phyloP scores from a whole-genome alignment of 2,888 invertebrate genomes.

The Microchrysa polita region DNA sequence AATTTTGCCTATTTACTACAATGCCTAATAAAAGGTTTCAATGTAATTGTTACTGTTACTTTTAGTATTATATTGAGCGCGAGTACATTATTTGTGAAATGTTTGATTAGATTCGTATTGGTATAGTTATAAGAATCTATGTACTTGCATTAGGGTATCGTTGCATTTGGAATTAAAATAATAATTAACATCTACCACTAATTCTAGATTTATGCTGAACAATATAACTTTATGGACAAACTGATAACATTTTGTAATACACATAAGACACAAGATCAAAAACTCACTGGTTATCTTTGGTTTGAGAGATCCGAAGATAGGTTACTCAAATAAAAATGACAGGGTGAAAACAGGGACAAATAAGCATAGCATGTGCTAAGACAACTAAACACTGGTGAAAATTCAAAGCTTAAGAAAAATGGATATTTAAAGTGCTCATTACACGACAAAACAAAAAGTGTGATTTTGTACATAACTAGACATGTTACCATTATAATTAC shows the following conservation, averaged over 20 bases:
- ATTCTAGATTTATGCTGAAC: no score
- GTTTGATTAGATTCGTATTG: neutral
- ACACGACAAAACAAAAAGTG: conserved; percentile 11
- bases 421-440: conserved; percentile 19
- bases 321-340: neutral
- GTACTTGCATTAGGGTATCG: no score
- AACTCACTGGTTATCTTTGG: conserved; percentile 49
- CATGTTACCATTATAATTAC: neutral
- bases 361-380: no score
- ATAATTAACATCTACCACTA: no score
- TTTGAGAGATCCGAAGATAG: conserved; percentile 43
- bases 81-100: neutral
- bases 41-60: neutral
- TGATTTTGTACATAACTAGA: conserved; percentile 1
- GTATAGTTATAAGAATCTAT: no score
- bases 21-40: neutral
- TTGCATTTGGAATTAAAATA: no score
- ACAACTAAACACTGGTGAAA: neutral
- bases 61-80: conserved; percentile 1
- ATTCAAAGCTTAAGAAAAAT: conserved; percentile 3
- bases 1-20: conserved; percentile 4
- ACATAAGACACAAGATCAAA: no score
- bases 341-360: neutral
- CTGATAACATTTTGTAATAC: no score
- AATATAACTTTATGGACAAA: no score